Percentiles rank a stretch among this genome's conserved stretches.
Evolutionary conservation across 2,888 invertebrate species (phyloP).

Genomic region (Gymnoscelis rufifasciata): DNA sequence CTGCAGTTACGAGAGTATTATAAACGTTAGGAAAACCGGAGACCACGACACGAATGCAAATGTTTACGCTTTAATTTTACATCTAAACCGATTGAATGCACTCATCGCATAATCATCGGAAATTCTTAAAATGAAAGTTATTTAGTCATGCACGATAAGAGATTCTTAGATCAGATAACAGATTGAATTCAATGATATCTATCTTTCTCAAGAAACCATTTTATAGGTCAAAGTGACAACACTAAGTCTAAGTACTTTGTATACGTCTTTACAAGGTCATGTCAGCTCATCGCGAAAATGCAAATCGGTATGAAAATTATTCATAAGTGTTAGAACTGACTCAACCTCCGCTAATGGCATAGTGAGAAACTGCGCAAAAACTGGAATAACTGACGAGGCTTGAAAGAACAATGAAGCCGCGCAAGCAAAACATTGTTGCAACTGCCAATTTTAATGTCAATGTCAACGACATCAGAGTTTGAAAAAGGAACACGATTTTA

Average conservation of each 20-base stretch:
- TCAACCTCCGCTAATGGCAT: constrained; percentile 30
- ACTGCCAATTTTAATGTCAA: constrained; percentile 9
- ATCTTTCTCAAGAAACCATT: too few relatives aligned
- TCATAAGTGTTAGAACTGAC: constrained; percentile 12
- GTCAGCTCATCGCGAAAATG: constrained; percentile 15
- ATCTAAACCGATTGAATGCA: constrained; percentile 36
- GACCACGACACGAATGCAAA: constrained; percentile 23
- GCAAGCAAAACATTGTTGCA: constrained; percentile 27
- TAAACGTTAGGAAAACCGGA: constrained; percentile 31
- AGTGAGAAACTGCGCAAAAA: constrained; percentile 52
- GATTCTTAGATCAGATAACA: too few relatives aligned
- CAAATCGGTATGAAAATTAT: constrained; percentile 16
- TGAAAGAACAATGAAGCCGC: constrained; percentile 38
- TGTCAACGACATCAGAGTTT: constrained; percentile 28
- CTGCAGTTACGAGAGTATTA: constrained; percentile 38
- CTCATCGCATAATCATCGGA: constrained; percentile 39
- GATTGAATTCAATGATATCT: too few relatives aligned
- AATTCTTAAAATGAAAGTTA: constrained; percentile 34
- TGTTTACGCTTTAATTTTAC: constrained; percentile 40
- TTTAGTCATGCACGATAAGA: too few relatives aligned
- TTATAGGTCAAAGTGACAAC: too few relatives aligned
- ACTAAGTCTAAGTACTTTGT: too few relatives aligned
- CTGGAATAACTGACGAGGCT: constrained; percentile 30
- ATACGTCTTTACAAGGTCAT: constrained; percentile 2
- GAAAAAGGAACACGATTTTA: constrained; percentile 30